These are phyloP conservation scores for Cantharis rustica DNA, from an alignment of 2,888 invertebrate species.

Conservation along the genomic window DNA sequence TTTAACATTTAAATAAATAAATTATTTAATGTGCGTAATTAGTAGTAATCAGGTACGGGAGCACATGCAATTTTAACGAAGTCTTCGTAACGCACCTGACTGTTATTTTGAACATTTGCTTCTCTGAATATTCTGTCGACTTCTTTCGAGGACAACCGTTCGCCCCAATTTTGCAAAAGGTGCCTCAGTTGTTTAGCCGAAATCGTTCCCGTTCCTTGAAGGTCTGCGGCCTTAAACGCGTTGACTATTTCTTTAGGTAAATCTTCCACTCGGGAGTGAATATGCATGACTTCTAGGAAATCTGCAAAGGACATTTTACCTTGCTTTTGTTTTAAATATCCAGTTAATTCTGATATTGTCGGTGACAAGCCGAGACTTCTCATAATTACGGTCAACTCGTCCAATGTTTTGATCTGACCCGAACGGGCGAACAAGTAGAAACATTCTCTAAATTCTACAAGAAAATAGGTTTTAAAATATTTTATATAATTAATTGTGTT, in stretches of 20 bases:
- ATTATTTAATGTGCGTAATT: slow-evolving; percentile 37
- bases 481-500: slow-evolving; percentile 2
- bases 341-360: slow-evolving; percentile 86
- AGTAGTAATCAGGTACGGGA: slow-evolving; percentile 92
- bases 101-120: slow-evolving; percentile 81
- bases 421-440: slow-evolving; percentile 92
- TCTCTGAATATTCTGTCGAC: slow-evolving; percentile 91
- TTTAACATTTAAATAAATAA: background rate
- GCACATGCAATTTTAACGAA: slow-evolving; percentile 92
- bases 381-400: slow-evolving; percentile 93
- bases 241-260: slow-evolving; percentile 83
- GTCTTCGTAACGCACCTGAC: slow-evolving; percentile 85
- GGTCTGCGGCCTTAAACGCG: slow-evolving; percentile 88
- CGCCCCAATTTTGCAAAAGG: slow-evolving; percentile 90
- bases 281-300: slow-evolving; percentile 93
- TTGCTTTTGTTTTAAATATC: slow-evolving; percentile 79
- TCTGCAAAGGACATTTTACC: slow-evolving; percentile 95
- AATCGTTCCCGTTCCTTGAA: slow-evolving; percentile 72
- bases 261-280: slow-evolving; percentile 84
- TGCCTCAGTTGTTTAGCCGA: slow-evolving; percentile 83
- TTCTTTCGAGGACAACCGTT: slow-evolving; percentile 76
- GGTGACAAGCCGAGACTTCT: slow-evolving; percentile 92
- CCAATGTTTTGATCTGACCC: slow-evolving; percentile 85
- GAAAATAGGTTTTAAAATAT: slow-evolving; percentile 29
- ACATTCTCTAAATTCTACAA: slow-evolving; percentile 92